phyloP scores from a whole-genome alignment of 2,797 vertebrate genomes.

The Zenarchopterus dispar region DNA sequence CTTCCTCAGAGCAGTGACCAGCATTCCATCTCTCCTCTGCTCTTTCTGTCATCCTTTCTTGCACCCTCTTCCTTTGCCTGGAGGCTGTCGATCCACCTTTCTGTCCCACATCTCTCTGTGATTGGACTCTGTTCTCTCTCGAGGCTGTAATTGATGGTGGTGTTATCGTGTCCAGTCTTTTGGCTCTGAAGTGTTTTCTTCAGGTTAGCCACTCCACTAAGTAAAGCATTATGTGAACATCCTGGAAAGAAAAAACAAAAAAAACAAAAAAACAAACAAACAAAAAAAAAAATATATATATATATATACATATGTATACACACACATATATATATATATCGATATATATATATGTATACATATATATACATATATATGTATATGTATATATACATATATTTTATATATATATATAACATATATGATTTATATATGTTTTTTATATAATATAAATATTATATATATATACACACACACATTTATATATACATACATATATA shows the following conservation, averaged over 20 bases:
- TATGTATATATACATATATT: too few relatives aligned
- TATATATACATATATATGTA: too few relatives aligned
- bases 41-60: slow-evolving; percentile 44
- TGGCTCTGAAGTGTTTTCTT: slow-evolving; percentile 58
- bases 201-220: slow-evolving; percentile 59
- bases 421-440: too few relatives aligned
- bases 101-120: slow-evolving; percentile 60
- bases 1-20: slow-evolving; percentile 55
- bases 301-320: too few relatives aligned
- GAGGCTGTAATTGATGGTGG: slow-evolving; percentile 73
- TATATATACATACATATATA: too few relatives aligned
- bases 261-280: too few relatives aligned
- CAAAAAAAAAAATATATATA: too few relatives aligned
- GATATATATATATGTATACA: too few relatives aligned
- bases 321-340: too few relatives aligned
- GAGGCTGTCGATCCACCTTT: slow-evolving; percentile 67
- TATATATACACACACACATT: too few relatives aligned
- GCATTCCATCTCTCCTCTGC: slow-evolving; percentile 48
- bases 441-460: too few relatives aligned
- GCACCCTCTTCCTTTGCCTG: slow-evolving; percentile 49
- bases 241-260: slow-evolving; percentile 1
- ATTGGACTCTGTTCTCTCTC: slow-evolving; percentile 65
- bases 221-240: slow-evolving; percentile 50
- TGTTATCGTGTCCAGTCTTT: slow-evolving; percentile 71
- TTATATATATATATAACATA: too few relatives aligned